A percentile compares a stretch with the other conserved stretches of the same genome.
Conservation (phyloP, 2,888 invertebrate genomes). For the Digitonthophagus gazella region DNA sequence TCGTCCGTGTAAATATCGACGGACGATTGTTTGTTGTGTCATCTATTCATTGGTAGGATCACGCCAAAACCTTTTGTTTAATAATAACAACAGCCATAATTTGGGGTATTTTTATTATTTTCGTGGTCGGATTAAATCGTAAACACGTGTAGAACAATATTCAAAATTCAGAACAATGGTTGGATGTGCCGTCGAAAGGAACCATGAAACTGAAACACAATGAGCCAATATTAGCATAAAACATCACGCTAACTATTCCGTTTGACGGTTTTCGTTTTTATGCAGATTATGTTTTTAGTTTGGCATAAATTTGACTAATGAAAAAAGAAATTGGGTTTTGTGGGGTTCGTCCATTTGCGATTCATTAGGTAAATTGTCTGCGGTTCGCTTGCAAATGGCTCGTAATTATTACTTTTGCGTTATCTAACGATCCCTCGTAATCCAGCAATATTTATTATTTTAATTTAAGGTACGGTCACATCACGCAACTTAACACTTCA, state of each 20-base stretch:
- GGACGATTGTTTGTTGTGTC: constrained; percentile 11
- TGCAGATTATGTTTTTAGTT: constrained; percentile 9
- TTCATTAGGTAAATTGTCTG: constrained; percentile 5
- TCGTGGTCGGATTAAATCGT: too few species aligned
- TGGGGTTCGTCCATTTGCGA: neutral
- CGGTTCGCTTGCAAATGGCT: neutral
- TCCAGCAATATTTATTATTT: neutral
- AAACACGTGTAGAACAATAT: neutral
- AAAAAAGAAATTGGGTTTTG: neutral
- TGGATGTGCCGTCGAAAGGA: neutral
- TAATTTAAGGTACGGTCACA: neutral
- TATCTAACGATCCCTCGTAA: neutral
- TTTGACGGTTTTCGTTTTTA: constrained; percentile 3
- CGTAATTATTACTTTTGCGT: constrained; percentile 7
- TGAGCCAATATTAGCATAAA: constrained; percentile 7
- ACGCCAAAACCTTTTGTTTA: neutral
- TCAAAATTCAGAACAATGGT: constrained; percentile 4
- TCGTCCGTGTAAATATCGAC: constrained; percentile 18
- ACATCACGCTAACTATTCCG: constrained; percentile 12
- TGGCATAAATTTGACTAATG: constrained; percentile 5
- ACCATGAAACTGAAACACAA: constrained; percentile 14
- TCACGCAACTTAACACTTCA: too few species aligned
- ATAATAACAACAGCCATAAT: too few species aligned
- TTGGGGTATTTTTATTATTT: too few species aligned
- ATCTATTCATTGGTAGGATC: neutral